phyloP scores from a whole-genome alignment of 2,113 vertebrate species.

The Alces alces region DNA sequence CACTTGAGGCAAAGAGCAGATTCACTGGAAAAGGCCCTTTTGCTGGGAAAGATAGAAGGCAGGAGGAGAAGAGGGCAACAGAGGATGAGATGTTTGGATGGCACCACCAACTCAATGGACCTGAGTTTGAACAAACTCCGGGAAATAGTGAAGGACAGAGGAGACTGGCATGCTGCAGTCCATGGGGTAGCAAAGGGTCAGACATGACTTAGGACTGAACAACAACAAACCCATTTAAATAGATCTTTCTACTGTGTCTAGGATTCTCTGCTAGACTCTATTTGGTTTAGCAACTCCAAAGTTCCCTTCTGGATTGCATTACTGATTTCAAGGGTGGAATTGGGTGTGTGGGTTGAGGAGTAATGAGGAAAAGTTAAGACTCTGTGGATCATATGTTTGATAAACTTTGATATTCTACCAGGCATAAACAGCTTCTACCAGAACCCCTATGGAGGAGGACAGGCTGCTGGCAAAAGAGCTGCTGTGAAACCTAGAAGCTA shows the following conservation, averaged over 20 bases:
- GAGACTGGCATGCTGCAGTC: background rate
- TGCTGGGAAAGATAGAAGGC: background rate
- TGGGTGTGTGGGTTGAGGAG: background rate
- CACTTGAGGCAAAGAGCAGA: background rate
- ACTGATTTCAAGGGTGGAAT: background rate
- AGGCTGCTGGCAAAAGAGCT: background rate
- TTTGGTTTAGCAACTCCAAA: background rate
- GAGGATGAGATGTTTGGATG: background rate
- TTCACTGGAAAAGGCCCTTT: background rate
- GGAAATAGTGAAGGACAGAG: background rate
- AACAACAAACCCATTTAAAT: background rate
- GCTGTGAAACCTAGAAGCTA: conserved; percentile 5
- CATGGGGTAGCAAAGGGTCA: background rate
- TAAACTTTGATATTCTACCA: conserved; percentile 35
- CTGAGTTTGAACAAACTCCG: background rate
- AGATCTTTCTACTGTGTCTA: background rate
- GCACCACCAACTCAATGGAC: background rate
- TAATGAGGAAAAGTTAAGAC: background rate
- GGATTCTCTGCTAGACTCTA: background rate
- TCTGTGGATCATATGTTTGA: background rate
- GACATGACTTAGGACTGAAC: background rate
- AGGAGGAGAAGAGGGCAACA: background rate
- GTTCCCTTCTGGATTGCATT: conserved; percentile 2
- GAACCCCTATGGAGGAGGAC: background rate
- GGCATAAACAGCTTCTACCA: background rate